Evolutionary conservation across 2,888 invertebrate genomes (phyloP).

Genomic region (Myathropa florea): DNA sequence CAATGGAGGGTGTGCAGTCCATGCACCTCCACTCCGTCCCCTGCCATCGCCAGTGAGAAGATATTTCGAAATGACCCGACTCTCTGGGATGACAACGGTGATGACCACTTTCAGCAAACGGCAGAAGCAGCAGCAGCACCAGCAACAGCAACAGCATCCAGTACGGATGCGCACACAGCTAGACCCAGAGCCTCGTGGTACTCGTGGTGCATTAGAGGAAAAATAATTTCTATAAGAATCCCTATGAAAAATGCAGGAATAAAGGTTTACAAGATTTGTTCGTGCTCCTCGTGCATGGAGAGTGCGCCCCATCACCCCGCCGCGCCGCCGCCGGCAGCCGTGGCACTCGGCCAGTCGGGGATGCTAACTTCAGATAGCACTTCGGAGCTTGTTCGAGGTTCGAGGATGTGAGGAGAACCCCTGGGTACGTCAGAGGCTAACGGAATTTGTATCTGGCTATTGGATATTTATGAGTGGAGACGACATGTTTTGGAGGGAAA

Average conservation of each 20-base stretch:
- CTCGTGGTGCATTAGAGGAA: conserved; percentile 65
- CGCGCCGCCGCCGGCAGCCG: not conserved
- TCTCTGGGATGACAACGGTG: conserved; percentile 66
- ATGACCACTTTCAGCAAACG: conserved; percentile 64
- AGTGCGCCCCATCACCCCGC: conserved; percentile 11
- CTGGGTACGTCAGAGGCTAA: conserved; percentile 68
- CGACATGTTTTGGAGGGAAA: conserved; percentile 55
- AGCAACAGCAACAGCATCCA: not conserved
- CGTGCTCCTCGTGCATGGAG: conserved; percentile 68
- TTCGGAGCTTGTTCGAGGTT: conserved; percentile 33
- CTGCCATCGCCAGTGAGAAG: not conserved
- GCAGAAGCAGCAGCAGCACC: not conserved
- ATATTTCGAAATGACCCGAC: conserved; percentile 66
- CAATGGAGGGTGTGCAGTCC: conserved; percentile 28
- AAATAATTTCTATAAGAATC: conserved; percentile 68
- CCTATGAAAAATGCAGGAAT: conserved; percentile 70
- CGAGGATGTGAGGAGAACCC: conserved; percentile 44
- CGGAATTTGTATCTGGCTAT: conserved; percentile 71
- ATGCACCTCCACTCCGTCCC: not conserved
- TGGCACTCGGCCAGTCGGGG: conserved; percentile 31
- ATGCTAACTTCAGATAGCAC: conserved; percentile 66
- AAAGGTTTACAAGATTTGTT: conserved; percentile 70
- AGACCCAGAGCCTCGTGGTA: conserved; percentile 17
- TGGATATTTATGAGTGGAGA: conserved; percentile 70
- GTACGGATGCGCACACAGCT: conserved; percentile 60